Conservation (phyloP, 2,113 vertebrate species). For the Tachysurus fulvidraco region DNA sequence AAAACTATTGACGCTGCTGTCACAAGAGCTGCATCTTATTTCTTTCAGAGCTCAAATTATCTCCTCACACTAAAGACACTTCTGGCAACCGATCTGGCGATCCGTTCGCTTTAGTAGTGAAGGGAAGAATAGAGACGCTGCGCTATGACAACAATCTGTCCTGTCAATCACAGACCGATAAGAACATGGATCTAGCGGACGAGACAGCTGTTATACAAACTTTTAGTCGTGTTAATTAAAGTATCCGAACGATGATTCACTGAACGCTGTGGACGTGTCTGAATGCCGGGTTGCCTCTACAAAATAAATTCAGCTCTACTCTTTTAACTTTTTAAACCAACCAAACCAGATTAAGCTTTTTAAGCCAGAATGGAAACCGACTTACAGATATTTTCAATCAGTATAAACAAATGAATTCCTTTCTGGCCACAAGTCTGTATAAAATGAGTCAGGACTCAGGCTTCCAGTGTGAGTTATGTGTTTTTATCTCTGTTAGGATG, state of each 20-base stretch:
- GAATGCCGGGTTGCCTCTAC: too few relatives aligned
- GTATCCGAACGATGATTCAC: not conserved
- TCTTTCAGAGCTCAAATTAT: not conserved
- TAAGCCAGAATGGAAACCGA: too few relatives aligned
- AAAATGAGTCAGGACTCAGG: too few relatives aligned
- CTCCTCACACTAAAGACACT: slow-evolving; percentile 10
- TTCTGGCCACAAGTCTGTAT: too few relatives aligned
- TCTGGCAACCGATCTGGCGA: slow-evolving; percentile 7
- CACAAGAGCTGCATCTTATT: not conserved
- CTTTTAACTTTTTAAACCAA: not conserved
- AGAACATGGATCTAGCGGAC: not conserved
- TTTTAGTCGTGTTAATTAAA: not conserved
- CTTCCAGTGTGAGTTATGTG: too few relatives aligned
- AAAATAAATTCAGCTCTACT: not conserved
- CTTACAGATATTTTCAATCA: too few relatives aligned
- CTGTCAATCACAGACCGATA: not conserved
- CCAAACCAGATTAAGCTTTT: not conserved
- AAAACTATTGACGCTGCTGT: not conserved
- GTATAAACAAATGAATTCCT: too few relatives aligned
- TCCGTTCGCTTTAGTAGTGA: not conserved
- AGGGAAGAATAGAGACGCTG: not conserved
- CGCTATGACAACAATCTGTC: slow-evolving; percentile 25
- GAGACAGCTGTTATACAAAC: slow-evolving; percentile 8
- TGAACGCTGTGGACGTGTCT: not conserved
- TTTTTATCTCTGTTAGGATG: too few relatives aligned